Evolutionary conservation across 92 coral and sea anemone genomes (phyloP).

Genomic region (Virgularia gustaviana): DNA sequence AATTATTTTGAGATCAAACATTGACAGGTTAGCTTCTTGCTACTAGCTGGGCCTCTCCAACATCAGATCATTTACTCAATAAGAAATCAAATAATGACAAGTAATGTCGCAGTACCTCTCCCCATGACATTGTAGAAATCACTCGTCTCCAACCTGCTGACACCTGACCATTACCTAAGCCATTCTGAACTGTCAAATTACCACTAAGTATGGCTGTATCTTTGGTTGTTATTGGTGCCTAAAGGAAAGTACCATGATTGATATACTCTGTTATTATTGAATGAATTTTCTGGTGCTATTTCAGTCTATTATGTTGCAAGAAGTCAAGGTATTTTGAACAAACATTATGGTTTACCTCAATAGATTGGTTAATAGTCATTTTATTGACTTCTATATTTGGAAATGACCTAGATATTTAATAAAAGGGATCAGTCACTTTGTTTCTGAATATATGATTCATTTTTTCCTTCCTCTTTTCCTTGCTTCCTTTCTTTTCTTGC

Average conservation of each 20-base stretch:
- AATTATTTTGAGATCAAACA: neutral
- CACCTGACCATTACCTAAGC: slow-evolving; percentile 78
- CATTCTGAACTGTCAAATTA: slow-evolving; percentile 70
- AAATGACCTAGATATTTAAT: slow-evolving; percentile 51
- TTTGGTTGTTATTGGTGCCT: slow-evolving; percentile 86
- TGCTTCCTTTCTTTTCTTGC: neutral
- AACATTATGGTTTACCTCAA: too few species aligned
- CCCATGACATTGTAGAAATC: slow-evolving; percentile 80
- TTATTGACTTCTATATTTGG: slow-evolving; percentile 83
- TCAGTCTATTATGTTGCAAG: too few species aligned
- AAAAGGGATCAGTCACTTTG: too few species aligned
- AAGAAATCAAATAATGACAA: neutral
- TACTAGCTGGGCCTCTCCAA: too few species aligned
- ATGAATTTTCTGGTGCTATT: too few species aligned
- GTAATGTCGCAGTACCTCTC: slow-evolving; percentile 62
- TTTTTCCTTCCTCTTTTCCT: neutral
- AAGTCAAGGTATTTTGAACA: too few species aligned
- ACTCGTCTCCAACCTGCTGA: slow-evolving; percentile 76
- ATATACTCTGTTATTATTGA: too few species aligned
- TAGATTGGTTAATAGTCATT: slow-evolving; percentile 89
- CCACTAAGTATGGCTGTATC: slow-evolving; percentile 87
- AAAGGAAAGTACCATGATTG: neutral
- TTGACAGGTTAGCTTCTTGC: neutral
- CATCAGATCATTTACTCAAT: too few species aligned
- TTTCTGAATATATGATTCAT: neutral